Evolutionary conservation across 2,888 invertebrate species (phyloP).

Genomic region (Biston stratarius): DNA sequence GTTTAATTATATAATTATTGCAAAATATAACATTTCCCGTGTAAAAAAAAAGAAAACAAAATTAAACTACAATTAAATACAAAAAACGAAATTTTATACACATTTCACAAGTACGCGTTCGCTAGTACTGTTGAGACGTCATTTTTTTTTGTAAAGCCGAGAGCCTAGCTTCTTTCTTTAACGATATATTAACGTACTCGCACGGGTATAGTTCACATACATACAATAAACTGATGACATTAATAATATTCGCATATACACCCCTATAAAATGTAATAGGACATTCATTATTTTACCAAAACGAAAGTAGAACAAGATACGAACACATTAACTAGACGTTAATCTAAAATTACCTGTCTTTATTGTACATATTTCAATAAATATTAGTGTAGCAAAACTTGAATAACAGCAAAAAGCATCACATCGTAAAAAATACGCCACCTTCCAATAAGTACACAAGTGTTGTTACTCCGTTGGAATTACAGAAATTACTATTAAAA

Average conservation of each 20-base stretch:
- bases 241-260: constrained; percentile 57
- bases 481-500: constrained; percentile 67
- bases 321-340: constrained; percentile 52
- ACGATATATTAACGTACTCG: not conserved
- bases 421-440: constrained; percentile 60
- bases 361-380: constrained; percentile 53
- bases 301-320: constrained; percentile 49
- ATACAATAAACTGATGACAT: constrained; percentile 55
- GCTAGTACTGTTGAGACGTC: not conserved
- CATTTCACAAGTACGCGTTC: constrained; percentile 49
- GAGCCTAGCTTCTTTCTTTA: not conserved
- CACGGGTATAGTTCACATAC: constrained; percentile 41
- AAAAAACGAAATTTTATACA: constrained; percentile 63
- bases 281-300: constrained; percentile 46
- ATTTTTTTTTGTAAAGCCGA: not conserved
- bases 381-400: constrained; percentile 61
- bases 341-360: constrained; percentile 66
- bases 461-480: constrained; percentile 60
- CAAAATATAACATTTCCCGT: constrained; percentile 62
- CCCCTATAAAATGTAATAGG: constrained; percentile 41
- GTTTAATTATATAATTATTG: constrained; percentile 55
- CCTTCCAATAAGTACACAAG: constrained; percentile 71
- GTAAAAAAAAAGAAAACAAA: constrained; percentile 60
- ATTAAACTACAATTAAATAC: constrained; percentile 66
- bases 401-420: constrained; percentile 58